phyloP scores from a whole-genome alignment of 2,888 invertebrate species.

The Dryomyza anilis region DNA sequence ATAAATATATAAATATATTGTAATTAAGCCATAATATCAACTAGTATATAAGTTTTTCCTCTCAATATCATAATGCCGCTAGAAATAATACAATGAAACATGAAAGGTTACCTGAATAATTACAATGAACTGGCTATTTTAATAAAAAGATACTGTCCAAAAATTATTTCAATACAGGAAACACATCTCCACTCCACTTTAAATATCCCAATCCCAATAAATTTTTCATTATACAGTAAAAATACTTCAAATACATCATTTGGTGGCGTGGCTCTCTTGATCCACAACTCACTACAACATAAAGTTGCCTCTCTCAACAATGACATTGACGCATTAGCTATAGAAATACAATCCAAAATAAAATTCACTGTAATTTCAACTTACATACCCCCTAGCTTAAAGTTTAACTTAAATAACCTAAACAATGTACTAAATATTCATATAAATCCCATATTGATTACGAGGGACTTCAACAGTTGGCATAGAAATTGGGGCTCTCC shows the following conservation, averaged over 20 bases:
- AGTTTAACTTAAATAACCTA: background rate
- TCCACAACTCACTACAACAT: conserved; percentile 1
- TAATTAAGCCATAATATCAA: background rate
- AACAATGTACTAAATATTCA: background rate
- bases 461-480: conserved; percentile 7
- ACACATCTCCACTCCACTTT: background rate
- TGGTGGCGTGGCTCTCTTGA: background rate
- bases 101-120: background rate
- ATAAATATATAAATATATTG: no score
- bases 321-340: background rate
- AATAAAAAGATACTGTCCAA: background rate
- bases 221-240: background rate
- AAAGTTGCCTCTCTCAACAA: background rate
- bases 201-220: background rate
- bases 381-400: background rate
- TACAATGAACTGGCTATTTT: background rate
- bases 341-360: background rate
- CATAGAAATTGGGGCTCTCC: conserved; percentile 4
- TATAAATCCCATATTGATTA: background rate
- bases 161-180: conserved; percentile 1
- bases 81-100: conserved; percentile 4
- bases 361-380: background rate
- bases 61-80: background rate
- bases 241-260: background rate
- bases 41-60: no score